Evolutionary conservation across 1,140 invertebrate species (phyloP).

Genomic region (Nephila pilipes): DNA sequence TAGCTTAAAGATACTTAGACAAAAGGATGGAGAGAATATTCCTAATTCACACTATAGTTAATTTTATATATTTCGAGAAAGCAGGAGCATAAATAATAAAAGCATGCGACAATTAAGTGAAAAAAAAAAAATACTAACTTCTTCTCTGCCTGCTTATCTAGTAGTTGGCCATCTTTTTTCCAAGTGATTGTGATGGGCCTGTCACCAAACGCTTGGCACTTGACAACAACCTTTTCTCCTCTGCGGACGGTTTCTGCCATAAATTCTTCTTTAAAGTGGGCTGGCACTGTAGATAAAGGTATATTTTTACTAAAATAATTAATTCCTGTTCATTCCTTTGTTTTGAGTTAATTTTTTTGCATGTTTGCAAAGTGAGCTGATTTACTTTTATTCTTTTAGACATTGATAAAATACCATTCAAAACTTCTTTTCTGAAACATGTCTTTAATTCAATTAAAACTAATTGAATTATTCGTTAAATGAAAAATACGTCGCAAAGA

Average conservation of each 20-base stretch:
- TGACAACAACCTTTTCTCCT: constrained; percentile 80
- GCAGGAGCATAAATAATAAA: background rate
- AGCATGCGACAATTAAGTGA: background rate
- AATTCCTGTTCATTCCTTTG: constrained; percentile 24
- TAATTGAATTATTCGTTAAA: constrained; percentile 8
- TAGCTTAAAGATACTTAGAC: background rate
- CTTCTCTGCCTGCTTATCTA: constrained; percentile 75
- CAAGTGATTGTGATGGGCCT: constrained; percentile 81
- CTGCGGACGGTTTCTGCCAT: constrained; percentile 77
- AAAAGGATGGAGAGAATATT: background rate
- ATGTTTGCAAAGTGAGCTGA: constrained; percentile 1
- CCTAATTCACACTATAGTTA: background rate
- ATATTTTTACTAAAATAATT: constrained; percentile 39
- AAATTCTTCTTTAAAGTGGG: constrained; percentile 78
- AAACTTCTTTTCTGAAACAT: background rate
- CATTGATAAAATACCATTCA: constrained; percentile 32
- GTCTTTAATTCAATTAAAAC: constrained; percentile 3
- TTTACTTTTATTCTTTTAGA: background rate
- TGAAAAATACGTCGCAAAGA: background rate
- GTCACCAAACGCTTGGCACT: constrained; percentile 82
- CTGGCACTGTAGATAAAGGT: constrained; percentile 77
- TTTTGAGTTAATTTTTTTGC: background rate
- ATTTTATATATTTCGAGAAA: background rate
- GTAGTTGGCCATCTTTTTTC: constrained; percentile 78
- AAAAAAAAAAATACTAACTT: constrained; percentile 32